Conservation (phyloP, 2,888 invertebrate genomes). For the Ctenicera cuprea region DNA sequence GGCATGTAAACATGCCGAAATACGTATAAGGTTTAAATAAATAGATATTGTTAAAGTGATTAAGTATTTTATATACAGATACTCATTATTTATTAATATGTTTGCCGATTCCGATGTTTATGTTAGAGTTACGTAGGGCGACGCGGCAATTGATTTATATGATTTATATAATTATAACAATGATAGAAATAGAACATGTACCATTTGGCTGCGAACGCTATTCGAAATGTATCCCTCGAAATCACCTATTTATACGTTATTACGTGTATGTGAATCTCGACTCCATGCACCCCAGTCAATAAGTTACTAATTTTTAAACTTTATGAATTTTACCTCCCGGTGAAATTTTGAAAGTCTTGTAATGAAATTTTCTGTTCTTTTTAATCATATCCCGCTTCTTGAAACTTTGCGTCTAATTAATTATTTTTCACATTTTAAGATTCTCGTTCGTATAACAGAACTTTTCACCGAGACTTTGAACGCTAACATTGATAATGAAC, state of each 20-base stretch:
- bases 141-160: no score
- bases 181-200: no score
- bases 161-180: no score
- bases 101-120: no score
- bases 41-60: no score
- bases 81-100: no score
- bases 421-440: constrained; percentile 51
- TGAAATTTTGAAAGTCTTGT: constrained; percentile 22
- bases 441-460: constrained; percentile 38
- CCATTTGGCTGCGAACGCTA: no score
- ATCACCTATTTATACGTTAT: neutral
- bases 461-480: constrained; percentile 42
- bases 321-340: constrained; percentile 12
- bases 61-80: no score
- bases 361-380: constrained; percentile 45
- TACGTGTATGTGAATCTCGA: neutral
- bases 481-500: constrained; percentile 50
- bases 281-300: neutral
- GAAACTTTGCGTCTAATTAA: constrained; percentile 49
- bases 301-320: constrained; percentile 27
- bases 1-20: no score
- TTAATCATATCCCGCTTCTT: constrained; percentile 36
- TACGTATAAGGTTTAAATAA: no score
- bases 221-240: no score
- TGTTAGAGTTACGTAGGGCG: no score